phyloP scores from a whole-genome alignment of 2,888 invertebrate species.

The Tinea trinotella region DNA sequence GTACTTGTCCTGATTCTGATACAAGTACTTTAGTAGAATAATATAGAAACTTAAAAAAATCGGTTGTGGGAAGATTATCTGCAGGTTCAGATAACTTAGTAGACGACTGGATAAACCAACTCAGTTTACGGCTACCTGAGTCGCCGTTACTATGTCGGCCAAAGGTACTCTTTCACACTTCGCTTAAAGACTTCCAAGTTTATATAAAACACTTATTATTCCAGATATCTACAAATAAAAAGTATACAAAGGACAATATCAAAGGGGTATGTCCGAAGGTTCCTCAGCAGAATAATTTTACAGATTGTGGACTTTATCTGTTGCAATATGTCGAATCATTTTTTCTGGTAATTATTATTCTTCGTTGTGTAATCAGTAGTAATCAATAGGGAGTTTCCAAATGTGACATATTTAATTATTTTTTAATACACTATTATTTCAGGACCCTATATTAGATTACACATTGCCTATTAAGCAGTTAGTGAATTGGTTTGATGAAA shows the following conservation, averaged over 20 bases:
- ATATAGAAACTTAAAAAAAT: too few species aligned
- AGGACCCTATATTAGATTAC: constrained; percentile 89
- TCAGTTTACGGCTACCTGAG: too few species aligned
- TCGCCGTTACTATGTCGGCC: too few species aligned
- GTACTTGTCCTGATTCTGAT: too few species aligned
- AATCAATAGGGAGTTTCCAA: constrained; percentile 1
- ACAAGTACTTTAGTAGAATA: too few species aligned
- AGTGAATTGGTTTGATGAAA: constrained; percentile 89
- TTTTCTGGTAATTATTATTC: constrained; percentile 77
- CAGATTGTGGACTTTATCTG: constrained; percentile 96
- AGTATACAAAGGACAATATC: constrained; percentile 87
- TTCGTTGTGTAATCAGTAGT: not conserved
- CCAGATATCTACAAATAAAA: constrained; percentile 72
- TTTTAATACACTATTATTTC: constrained; percentile 31
- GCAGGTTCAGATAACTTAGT: too few species aligned
- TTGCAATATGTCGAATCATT: constrained; percentile 97
- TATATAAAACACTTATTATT: too few species aligned
- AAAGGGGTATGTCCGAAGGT: constrained; percentile 91
- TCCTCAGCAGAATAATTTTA: constrained; percentile 98
- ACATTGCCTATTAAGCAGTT: constrained; percentile 86
- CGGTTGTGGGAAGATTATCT: too few species aligned
- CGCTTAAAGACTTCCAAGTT: too few species aligned
- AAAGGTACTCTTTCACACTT: too few species aligned
- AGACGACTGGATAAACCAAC: too few species aligned
- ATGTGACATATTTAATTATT: too few species aligned